Evolutionary conservation across 2,888 invertebrate species (phyloP).

Genomic region (Melipona bicolor): DNA sequence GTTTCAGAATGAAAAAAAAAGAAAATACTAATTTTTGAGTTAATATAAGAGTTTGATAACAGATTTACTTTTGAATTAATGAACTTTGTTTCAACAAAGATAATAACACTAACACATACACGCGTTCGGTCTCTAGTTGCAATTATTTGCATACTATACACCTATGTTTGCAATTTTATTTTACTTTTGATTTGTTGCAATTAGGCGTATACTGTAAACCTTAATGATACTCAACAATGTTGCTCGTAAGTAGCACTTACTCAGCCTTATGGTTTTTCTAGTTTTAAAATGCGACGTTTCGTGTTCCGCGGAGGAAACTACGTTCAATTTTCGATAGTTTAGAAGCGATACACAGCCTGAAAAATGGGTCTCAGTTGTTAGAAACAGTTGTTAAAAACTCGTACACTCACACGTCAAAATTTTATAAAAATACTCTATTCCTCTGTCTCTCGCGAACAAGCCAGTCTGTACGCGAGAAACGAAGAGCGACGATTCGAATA

Average conservation of each 20-base stretch:
- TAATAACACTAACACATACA: conserved; percentile 18
- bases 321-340: conserved; percentile 4
- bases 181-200: background rate
- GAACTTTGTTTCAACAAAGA: background rate
- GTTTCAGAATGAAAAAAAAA: no score
- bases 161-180: background rate
- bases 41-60: conserved; percentile 6
- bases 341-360: conserved; percentile 56
- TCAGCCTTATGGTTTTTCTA: conserved; percentile 66
- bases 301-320: conserved; percentile 8
- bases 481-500: background rate
- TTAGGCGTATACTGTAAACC: background rate
- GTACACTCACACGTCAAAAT: background rate
- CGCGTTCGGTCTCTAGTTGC: background rate
- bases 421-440: conserved; percentile 38
- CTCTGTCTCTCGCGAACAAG: background rate
- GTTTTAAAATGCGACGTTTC: conserved; percentile 57
- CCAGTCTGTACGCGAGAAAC: background rate
- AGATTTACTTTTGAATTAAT: conserved; percentile 1
- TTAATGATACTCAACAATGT: conserved; percentile 1
- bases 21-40: no score
- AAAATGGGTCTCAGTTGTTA: conserved; percentile 10
- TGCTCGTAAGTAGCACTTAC: conserved; percentile 56
- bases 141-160: conserved; percentile 2
- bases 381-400: no score